Conservation (phyloP, 1,140 invertebrate species). For the Cherax destructor region DNA sequence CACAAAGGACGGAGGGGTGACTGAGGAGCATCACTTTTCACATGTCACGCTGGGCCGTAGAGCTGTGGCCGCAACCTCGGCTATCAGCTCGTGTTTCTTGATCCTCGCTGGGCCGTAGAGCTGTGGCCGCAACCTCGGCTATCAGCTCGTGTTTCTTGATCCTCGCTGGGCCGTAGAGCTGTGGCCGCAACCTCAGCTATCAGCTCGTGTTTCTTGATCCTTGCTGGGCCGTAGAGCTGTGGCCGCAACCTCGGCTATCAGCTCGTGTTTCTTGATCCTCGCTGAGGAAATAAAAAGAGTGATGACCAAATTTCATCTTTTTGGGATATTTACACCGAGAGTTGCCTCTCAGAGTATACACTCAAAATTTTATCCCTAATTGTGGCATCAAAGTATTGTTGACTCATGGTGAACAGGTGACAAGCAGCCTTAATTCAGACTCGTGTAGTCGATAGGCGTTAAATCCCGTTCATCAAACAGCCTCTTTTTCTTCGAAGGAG, state of each 20-base stretch:
- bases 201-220: background rate
- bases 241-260: background rate
- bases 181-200: background rate
- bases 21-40: background rate
- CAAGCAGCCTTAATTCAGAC: no score
- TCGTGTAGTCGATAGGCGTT: no score
- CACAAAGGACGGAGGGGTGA: background rate
- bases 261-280: background rate
- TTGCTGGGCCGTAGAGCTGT: background rate
- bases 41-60: background rate
- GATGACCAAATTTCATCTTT: no score
- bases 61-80: background rate
- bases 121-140: background rate
- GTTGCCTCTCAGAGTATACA: no score
- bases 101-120: background rate
- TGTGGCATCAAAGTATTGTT: no score
- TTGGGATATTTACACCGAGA: no score
- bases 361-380: no score
- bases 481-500: no score
- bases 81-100: conserved; percentile 15
- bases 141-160: conserved; percentile 8
- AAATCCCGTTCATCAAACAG: no score
- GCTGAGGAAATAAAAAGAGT: background rate
- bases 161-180: background rate
- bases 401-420: no score